Evolutionary conservation across 2,113 vertebrate species (phyloP).

Genomic region (Sterrhoptilus dennistouni): DNA sequence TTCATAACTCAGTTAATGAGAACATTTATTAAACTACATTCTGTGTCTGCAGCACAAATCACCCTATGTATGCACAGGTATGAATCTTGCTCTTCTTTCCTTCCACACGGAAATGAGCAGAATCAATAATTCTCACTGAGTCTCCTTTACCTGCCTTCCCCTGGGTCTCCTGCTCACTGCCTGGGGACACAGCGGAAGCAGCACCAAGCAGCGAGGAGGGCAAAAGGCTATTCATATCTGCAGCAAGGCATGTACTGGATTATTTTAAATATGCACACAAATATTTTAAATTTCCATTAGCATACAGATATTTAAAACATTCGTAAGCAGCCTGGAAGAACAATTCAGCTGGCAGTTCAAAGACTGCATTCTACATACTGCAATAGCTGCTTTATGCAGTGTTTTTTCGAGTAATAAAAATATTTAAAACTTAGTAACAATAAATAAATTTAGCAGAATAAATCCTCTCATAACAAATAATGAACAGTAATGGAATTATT

Average conservation of each 20-base stretch:
- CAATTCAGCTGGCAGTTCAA: not conserved
- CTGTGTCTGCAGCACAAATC: not conserved
- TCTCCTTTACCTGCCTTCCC: not conserved
- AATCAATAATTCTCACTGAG: rapidly evolving
- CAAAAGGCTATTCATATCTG: not conserved
- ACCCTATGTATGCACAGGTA: not conserved
- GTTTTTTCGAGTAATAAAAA: not conserved
- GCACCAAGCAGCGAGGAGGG: not conserved
- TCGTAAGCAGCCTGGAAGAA: not conserved
- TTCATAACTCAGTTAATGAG: not conserved
- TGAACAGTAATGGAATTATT: not conserved
- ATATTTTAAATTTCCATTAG: not conserved
- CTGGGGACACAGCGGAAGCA: not conserved
- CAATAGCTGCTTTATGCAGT: not conserved
- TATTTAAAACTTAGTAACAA: not conserved
- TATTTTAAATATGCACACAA: not conserved
- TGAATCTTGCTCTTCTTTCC: not conserved
- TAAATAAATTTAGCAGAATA: not conserved
- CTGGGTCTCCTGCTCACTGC: not conserved
- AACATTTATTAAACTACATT: not conserved
- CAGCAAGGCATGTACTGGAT: not conserved
- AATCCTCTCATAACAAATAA: not conserved
- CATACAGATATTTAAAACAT: not conserved
- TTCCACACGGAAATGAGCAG: not conserved
- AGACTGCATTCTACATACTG: not conserved